These are phyloP conservation scores for Sturnus vulgaris DNA, from an alignment of 2,113 vertebrate genomes.

Conservation along the genomic window DNA sequence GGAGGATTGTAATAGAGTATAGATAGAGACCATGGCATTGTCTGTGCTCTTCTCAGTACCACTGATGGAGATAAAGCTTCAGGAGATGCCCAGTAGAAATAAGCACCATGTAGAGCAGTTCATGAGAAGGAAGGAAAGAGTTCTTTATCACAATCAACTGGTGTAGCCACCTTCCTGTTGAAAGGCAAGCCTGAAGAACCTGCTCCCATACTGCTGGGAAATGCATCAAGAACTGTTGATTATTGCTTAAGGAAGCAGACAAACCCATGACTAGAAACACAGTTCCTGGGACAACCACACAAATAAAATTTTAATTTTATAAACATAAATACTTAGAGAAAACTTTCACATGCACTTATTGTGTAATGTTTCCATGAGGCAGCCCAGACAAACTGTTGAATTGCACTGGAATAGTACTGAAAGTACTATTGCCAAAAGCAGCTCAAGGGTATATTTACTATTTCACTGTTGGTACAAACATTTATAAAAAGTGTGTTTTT, in stretches of 20 bases:
- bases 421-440: neutral
- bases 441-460: neutral
- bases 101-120: neutral
- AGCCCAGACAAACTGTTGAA: neutral
- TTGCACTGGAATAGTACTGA: neutral
- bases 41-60: neutral
- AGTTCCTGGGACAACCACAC: neutral
- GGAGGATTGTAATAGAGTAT: neutral
- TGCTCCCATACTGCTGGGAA: neutral
- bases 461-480: neutral
- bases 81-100: neutral
- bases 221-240: neutral
- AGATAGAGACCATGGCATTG: neutral
- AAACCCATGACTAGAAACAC: neutral
- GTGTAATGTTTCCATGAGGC: neutral
- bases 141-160: neutral
- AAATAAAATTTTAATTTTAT: neutral
- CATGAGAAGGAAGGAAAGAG: neutral
- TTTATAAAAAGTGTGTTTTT: neutral
- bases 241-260: neutral
- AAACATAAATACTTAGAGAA: neutral
- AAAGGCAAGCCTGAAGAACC: neutral
- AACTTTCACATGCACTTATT: neutral
- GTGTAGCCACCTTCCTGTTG: neutral
- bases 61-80: neutral